phyloP scores from a whole-genome alignment of 2,888 invertebrate species.

The Scrobipalpa costella region DNA sequence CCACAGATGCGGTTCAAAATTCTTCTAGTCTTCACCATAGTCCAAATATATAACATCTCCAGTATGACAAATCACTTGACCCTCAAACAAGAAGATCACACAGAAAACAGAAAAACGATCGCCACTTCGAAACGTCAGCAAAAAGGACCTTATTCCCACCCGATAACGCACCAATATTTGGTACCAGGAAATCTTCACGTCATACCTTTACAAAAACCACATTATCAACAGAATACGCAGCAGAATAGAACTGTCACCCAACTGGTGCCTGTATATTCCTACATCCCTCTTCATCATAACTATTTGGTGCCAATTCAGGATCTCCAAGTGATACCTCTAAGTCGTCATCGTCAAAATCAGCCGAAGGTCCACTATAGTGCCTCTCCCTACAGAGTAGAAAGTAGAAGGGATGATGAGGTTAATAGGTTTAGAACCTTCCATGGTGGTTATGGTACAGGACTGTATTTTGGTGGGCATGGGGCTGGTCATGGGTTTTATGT shows the following conservation, averaged over 20 bases:
- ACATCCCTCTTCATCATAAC: slow-evolving; percentile 45
- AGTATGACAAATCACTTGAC: background rate
- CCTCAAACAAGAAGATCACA: background rate
- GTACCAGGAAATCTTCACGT: slow-evolving; percentile 59
- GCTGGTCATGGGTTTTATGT: slow-evolving; percentile 71
- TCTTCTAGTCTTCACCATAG: background rate
- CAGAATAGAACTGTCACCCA: slow-evolving; percentile 20
- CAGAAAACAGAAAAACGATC: background rate
- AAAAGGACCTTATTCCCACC: slow-evolving; percentile 38
- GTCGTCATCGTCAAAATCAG: slow-evolving; percentile 34
- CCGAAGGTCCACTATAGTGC: slow-evolving; percentile 40
- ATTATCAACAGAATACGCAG: background rate
- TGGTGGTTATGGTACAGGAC: slow-evolving; percentile 67
- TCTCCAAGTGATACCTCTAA: slow-evolving; percentile 66
- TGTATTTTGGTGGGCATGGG: slow-evolving; percentile 68
- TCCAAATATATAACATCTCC: background rate
- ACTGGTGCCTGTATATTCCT: slow-evolving; percentile 51
- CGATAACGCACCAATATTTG: slow-evolving; percentile 49
- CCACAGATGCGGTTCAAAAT: slow-evolving; percentile 14
- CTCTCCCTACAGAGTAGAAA: slow-evolving; percentile 41
- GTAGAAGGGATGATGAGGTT: slow-evolving; percentile 45
- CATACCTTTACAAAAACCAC: slow-evolving; percentile 54
- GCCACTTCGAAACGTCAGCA: slow-evolving; percentile 10
- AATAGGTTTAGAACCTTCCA: slow-evolving; percentile 60
- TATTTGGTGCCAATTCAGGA: slow-evolving; percentile 61